Percentiles rank a stretch among this genome's conserved stretches.
Evolutionary conservation across 2,797 vertebrate genomes (phyloP).

Genomic region (Bradypodion ventrale): DNA sequence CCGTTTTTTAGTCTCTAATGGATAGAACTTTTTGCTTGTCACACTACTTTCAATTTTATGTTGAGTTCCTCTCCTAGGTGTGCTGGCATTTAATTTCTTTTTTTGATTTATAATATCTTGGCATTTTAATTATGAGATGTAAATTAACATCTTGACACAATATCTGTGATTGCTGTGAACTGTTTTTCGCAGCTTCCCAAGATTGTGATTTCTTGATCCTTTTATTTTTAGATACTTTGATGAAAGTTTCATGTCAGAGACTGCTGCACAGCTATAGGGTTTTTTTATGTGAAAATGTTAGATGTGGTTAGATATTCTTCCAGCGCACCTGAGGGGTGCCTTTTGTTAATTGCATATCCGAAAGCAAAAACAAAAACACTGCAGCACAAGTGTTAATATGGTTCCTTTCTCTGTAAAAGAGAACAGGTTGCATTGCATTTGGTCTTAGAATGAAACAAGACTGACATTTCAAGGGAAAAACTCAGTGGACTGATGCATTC

Average conservation of each 20-base stretch:
- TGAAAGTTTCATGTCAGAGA: not conserved
- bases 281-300: not conserved
- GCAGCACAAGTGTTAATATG: constrained; percentile 24
- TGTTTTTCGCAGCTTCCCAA: constrained; percentile 39
- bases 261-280: not conserved
- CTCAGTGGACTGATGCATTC: not conserved
- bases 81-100: constrained; percentile 43
- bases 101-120: constrained; percentile 45
- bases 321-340: not conserved
- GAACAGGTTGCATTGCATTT: not conserved
- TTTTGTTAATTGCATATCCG: too few relatives aligned
- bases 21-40: constrained; percentile 19
- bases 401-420: constrained; percentile 3
- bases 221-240: constrained; percentile 49
- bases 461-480: constrained; percentile 3
- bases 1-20: not conserved
- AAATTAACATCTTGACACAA: constrained; percentile 24
- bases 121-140: constrained; percentile 32
- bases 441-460: constrained; percentile 2
- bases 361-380: too few relatives aligned
- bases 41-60: not conserved
- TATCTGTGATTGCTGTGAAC: constrained; percentile 34
- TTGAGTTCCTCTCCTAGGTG: constrained; percentile 43
- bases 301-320: constrained; percentile 25
- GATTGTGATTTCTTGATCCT: constrained; percentile 11